Percentiles rank a stretch among this genome's conserved stretches.
These are phyloP conservation scores for Fragum fragum DNA, from an alignment of 2,888 invertebrate species.

Conservation along the genomic window DNA sequence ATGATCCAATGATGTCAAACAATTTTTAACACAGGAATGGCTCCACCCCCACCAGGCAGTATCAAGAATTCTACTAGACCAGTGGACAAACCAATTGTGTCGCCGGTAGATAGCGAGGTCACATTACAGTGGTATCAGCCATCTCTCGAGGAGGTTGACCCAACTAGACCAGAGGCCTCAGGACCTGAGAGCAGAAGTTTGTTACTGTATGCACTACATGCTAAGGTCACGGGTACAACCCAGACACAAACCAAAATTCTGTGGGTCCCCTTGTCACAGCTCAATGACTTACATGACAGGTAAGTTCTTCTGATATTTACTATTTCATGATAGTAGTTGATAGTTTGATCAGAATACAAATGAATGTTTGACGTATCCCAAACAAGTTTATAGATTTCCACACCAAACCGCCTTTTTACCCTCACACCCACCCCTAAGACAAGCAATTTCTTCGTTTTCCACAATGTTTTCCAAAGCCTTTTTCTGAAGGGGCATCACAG, in stretches of 20 bases:
- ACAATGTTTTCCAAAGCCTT: too few species aligned
- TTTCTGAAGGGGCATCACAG: too few species aligned
- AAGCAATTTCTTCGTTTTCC: too few species aligned
- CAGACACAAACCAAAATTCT: slow-evolving; percentile 62
- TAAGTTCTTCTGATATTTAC: too few species aligned
- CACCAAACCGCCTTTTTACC: too few species aligned
- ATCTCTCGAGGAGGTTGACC: slow-evolving; percentile 77
- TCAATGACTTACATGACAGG: slow-evolving; percentile 83
- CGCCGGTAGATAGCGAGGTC: slow-evolving; percentile 78
- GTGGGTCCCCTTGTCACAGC: slow-evolving; percentile 80
- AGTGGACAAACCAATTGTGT: slow-evolving; percentile 71
- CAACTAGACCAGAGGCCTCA: slow-evolving; percentile 69
- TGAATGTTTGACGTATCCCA: too few species aligned
- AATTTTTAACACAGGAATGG: slow-evolving; percentile 50
- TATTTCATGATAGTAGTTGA: too few species aligned
- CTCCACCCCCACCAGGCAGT: slow-evolving; percentile 74
- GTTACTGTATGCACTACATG: slow-evolving; percentile 77
- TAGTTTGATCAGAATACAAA: too few species aligned
- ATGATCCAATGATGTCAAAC: too few species aligned
- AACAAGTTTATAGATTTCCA: too few species aligned
- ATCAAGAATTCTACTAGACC: slow-evolving; percentile 65
- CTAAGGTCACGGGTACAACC: slow-evolving; percentile 65
- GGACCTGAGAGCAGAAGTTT: slow-evolving; percentile 73
- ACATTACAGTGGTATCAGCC: slow-evolving; percentile 84
- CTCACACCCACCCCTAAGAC: too few species aligned